A percentile compares a stretch with the other conserved stretches of the same genome.
phyloP scores from a whole-genome alignment of 2,797 vertebrate genomes.

The Hylomyscus alleni region DNA sequence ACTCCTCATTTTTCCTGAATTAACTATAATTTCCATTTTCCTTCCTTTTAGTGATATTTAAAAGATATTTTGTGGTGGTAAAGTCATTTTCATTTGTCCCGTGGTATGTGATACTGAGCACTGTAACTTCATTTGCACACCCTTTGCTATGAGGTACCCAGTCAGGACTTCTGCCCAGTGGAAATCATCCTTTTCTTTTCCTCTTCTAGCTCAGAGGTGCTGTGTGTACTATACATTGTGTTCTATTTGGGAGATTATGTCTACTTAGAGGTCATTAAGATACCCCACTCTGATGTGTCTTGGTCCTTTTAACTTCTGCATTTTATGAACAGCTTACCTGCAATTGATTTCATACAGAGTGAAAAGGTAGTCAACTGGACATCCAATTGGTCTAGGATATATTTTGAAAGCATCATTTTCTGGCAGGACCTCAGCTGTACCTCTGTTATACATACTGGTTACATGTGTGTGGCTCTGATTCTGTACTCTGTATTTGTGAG shows the following conservation, averaged over 20 bases:
- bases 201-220: not conserved
- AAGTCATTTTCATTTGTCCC: conserved; percentile 54
- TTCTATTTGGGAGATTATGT: not conserved
- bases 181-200: not conserved
- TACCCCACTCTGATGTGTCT: not conserved
- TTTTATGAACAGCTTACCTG: not conserved
- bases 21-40: not conserved
- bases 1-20: not conserved
- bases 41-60: not conserved
- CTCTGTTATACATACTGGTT: not conserved
- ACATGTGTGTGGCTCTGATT: not conserved
- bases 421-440: not conserved
- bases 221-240: not conserved
- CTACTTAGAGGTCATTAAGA: not conserved
- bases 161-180: not conserved
- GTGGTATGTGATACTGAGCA: not conserved
- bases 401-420: conserved; percentile 28
- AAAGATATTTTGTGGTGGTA: not conserved
- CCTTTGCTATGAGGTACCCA: not conserved
- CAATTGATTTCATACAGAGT: not conserved
- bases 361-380: not conserved
- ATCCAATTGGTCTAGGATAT: not conserved
- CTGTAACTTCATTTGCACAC: not conserved
- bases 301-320: not conserved
- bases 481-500: not conserved